Evolutionary conservation across 2,797 vertebrate species (phyloP).

Genomic region (Sciurus vulgaris): DNA sequence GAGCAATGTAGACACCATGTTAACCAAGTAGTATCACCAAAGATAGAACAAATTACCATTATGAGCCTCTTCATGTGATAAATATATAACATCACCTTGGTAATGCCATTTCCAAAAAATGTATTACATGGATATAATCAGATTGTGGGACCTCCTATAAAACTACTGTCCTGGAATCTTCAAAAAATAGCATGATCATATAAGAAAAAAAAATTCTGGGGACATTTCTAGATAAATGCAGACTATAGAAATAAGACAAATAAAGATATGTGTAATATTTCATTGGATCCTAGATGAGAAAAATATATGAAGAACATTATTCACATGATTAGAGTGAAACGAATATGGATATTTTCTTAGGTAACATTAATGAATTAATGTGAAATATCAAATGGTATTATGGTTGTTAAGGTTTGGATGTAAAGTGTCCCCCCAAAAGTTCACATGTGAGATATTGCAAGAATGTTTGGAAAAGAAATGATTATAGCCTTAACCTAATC

Average conservation of each 20-base stretch:
- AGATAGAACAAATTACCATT: neutral
- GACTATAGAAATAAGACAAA: neutral
- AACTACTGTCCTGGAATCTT: neutral
- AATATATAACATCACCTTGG: neutral
- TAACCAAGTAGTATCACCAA: neutral
- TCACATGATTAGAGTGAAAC: neutral
- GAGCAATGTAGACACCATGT: neutral
- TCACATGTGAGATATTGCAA: no score
- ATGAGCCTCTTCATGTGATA: neutral
- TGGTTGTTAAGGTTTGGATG: neutral
- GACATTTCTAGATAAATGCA: neutral
- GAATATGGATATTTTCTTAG: neutral
- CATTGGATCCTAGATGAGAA: neutral
- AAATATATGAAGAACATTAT: neutral
- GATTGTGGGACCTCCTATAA: neutral
- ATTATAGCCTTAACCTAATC: no score
- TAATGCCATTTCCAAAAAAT: neutral
- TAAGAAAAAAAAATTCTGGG: neutral
- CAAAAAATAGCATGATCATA: neutral
- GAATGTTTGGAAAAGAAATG: no score
- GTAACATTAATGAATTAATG: neutral
- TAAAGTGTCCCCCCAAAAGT: no score
- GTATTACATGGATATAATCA: neutral
- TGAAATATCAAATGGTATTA: neutral
- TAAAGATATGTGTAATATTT: neutral